Base-by-base conservation (phyloP, 2,888 invertebrate genomes). In the Acanthosoma haemorrhoidale region DNA sequence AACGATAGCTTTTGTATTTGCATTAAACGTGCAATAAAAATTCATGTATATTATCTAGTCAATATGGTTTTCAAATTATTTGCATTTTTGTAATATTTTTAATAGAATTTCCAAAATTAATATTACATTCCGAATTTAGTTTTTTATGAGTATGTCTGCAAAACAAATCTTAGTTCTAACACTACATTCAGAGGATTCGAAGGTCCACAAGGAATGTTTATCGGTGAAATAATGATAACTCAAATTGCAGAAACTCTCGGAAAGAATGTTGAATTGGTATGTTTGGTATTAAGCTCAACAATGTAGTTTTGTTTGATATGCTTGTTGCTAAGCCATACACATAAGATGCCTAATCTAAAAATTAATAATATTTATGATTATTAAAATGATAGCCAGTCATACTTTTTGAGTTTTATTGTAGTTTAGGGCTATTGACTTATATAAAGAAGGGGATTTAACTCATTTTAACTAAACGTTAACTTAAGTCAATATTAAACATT, bases 121-220 rank as follows among this genome's bases (percentile, higher is more conserved):
- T 96, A 96, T 80, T 85, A 85, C 74, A 86, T 95, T 73, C 90
- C 90, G 0, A 87, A 89, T 75, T 83, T 88, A 0, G 84, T 86
- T 74, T 86, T 91, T 0, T 84, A 82, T 11, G 91, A 91, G 0
- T 86, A 86, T 77, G 82, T 88, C 11, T 96, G 96, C 78, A 89
- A 86, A 80, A 97, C 96, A 0, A 95, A 97, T 82, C 79, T 93
- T 63, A 88, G 94, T 0, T 94, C 94, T 0, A 94, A 94, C 78
- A 96, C 96, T 0, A 96, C 96, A 0, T 96, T 96, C 77, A 83
- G 96, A 76, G 94, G 94, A 2, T 95, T 94, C 77, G 95, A 95
- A 5, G 93, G 88, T 0, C 95, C 95, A 0, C 95, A 95, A 78
- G 94, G 90, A 31, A 93, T 94, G 93, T 90, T 91, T 78, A 86